phyloP scores from a whole-genome alignment of 2,113 vertebrate species.

The Brachyhypopomus occidentalis region DNA sequence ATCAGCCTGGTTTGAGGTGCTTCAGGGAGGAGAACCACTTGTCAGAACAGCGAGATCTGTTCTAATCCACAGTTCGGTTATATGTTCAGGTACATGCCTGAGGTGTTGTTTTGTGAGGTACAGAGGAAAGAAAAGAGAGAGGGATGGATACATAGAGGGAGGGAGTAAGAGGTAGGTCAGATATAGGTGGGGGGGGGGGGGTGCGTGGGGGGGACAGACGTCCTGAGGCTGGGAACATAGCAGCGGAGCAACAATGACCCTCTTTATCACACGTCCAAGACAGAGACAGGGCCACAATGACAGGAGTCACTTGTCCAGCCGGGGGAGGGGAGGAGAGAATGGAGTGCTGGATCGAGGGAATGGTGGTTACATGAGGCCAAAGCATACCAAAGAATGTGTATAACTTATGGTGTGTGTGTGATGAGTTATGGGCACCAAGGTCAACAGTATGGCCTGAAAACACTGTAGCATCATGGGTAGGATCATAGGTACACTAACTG shows the following conservation, averaged over 20 bases:
- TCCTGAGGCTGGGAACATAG: constrained; percentile 32
- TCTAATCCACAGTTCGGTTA: background rate
- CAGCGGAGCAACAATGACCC: constrained; percentile 73
- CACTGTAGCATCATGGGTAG: background rate
- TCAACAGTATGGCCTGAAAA: constrained; percentile 23
- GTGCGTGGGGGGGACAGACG: background rate
- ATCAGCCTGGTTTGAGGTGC: no score
- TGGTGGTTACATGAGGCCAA: constrained; percentile 7
- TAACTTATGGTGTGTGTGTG: constrained; percentile 10
- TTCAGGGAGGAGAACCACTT: background rate
- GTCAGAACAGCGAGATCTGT: background rate
- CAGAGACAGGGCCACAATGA: constrained; percentile 68
- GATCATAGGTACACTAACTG: no score
- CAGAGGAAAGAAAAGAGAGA: constrained; percentile 27
- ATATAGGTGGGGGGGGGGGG: constrained; percentile 13
- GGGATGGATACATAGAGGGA: constrained; percentile 18
- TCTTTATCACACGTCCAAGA: constrained; percentile 73
- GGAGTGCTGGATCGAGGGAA: constrained; percentile 1
- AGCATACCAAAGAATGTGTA: constrained; percentile 5
- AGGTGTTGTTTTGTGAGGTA: constrained; percentile 13
- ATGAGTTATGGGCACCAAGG: constrained; percentile 31
- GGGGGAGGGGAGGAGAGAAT: constrained; percentile 32
- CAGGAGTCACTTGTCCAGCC: constrained; percentile 64
- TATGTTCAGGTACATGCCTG: background rate
- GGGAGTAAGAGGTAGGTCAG: background rate